These are phyloP conservation scores for Panzeria rudis DNA, from an alignment of 2,888 invertebrate species.

Conservation along the genomic window DNA sequence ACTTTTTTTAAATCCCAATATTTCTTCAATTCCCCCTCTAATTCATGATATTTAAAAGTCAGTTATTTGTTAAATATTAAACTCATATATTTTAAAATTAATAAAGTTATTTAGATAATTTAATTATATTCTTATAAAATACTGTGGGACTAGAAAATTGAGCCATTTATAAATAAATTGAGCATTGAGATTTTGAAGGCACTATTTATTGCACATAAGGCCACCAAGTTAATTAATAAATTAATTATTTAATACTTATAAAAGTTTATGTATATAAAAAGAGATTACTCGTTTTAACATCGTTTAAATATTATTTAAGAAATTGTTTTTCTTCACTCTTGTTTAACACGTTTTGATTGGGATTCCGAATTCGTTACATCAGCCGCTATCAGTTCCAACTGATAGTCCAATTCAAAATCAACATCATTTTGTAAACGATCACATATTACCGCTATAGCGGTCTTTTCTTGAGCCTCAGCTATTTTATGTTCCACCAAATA, in stretches of 20 bases:
- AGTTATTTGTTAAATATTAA: not conserved
- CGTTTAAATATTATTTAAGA: not conserved
- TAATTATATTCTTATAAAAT: constrained; percentile 57
- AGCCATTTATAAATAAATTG: constrained; percentile 56
- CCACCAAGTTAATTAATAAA: constrained; percentile 42
- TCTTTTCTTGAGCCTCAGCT: constrained; percentile 94
- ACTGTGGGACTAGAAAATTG: constrained; percentile 66
- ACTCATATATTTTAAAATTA: constrained; percentile 5
- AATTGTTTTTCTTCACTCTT: constrained; percentile 77
- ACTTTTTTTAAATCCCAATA: not conserved
- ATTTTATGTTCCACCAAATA: constrained; percentile 98
- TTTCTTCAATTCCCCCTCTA: not conserved
- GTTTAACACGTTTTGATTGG: constrained; percentile 80
- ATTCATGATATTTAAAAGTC: not conserved
- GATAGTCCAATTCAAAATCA: constrained; percentile 82
- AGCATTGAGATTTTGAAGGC: constrained; percentile 64
- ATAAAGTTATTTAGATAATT: not conserved
- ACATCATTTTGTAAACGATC: constrained; percentile 82
- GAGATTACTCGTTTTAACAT: not conserved
- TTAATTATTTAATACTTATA: not conserved
- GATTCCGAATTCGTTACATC: constrained; percentile 61
- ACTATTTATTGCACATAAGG: constrained; percentile 70
- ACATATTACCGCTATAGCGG: constrained; percentile 97
- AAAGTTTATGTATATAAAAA: not conserved
- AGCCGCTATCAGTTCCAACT: constrained; percentile 81